Percentiles rank a stretch among this genome's conserved stretches.
These are phyloP conservation scores for Drosophila suboccidentalis DNA, from an alignment of 2,888 invertebrate species.

Conservation along the genomic window DNA sequence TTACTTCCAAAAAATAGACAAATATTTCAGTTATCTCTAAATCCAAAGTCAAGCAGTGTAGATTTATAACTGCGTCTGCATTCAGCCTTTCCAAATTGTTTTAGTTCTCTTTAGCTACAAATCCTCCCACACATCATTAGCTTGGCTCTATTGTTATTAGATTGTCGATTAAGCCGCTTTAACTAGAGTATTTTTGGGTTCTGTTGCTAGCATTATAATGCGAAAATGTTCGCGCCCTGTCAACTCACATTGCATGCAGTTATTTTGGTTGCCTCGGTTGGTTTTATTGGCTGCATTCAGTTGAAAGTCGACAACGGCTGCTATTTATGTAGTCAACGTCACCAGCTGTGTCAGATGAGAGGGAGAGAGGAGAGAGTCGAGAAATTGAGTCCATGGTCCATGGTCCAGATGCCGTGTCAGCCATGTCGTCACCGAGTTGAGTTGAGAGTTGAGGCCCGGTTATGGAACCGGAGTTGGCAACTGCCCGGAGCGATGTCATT, in stretches of 20 bases:
- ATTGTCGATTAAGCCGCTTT: slow-evolving; percentile 1
- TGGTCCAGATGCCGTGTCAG: slow-evolving; percentile 14
- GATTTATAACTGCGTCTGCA: background rate
- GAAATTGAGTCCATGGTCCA: background rate
- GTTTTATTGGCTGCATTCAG: slow-evolving; percentile 69
- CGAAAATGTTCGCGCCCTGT: slow-evolving; percentile 35
- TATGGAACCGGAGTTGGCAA: slow-evolving; percentile 35
- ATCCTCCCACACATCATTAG: background rate
- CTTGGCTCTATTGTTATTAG: background rate
- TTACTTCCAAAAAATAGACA: too few species aligned
- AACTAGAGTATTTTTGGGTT: slow-evolving; percentile 26
- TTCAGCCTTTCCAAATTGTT: background rate
- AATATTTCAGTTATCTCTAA: too few species aligned
- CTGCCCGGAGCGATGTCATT: slow-evolving; percentile 60
- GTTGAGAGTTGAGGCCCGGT: slow-evolving; percentile 30
- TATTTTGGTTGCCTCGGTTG: slow-evolving; percentile 65
- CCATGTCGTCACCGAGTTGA: slow-evolving; percentile 9
- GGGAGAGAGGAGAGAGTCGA: background rate
- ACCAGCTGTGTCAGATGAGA: slow-evolving; percentile 1
- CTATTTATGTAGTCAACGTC: slow-evolving; percentile 68
- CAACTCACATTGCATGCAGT: slow-evolving; percentile 40
- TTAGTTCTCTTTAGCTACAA: background rate
- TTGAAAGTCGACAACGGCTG: slow-evolving; percentile 41
- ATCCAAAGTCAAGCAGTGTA: too few species aligned
- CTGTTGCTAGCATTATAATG: slow-evolving; percentile 16